A percentile compares a stretch with the other conserved stretches of the same genome.
Conservation (phyloP, 2,113 vertebrate species). For the Urocynchramus pylzowi region DNA sequence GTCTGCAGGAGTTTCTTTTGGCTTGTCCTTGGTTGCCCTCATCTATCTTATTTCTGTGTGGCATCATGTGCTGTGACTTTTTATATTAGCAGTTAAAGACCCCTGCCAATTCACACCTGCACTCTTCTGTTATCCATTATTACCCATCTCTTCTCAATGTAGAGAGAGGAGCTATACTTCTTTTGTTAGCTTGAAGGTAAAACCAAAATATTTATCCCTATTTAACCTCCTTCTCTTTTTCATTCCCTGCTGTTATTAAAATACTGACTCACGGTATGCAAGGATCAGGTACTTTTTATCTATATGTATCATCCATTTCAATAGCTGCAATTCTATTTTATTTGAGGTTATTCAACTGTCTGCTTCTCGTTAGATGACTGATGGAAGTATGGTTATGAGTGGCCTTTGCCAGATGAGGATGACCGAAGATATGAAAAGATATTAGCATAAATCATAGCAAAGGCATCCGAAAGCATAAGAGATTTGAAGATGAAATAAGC, state of each 20-base stretch:
- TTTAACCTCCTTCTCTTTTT: constrained; percentile 25
- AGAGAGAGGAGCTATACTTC: not conserved
- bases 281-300: constrained; percentile 6
- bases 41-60: not conserved
- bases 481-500: constrained; percentile 48
- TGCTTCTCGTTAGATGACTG: constrained; percentile 29
- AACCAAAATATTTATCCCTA: constrained; percentile 1
- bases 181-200: not conserved
- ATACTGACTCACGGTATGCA: not conserved
- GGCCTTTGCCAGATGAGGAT: constrained; percentile 49
- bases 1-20: not conserved
- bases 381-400: not conserved
- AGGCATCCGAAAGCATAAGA: constrained; percentile 1
- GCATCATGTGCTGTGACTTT: not conserved
- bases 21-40: not conserved
- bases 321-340: constrained; percentile 25
- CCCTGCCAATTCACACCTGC: not conserved
- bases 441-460: constrained; percentile 41
- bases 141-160: not conserved
- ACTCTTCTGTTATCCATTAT: not conserved
- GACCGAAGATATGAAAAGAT: constrained; percentile 31
- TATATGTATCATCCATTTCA: constrained; percentile 17
- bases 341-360: constrained; percentile 46
- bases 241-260: not conserved
- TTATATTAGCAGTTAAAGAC: not conserved